Evolutionary conservation across 2,888 invertebrate species (phyloP).

Genomic region (Augochlorella aurata): DNA sequence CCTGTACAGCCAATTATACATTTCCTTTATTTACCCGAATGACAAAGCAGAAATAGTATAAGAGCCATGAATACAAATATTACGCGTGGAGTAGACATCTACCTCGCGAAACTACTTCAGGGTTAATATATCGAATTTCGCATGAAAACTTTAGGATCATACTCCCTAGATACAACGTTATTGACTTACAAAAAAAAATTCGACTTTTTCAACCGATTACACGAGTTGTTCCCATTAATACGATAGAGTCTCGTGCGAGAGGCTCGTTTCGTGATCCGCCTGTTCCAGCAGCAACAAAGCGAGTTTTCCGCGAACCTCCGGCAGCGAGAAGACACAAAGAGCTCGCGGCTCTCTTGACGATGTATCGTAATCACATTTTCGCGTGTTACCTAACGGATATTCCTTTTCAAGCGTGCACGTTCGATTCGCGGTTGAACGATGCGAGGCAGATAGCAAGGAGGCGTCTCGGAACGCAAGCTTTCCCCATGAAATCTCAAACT

Average conservation of each 20-base stretch:
- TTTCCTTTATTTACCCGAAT: too few relatives aligned
- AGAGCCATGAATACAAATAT: too few relatives aligned
- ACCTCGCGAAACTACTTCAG: too few relatives aligned
- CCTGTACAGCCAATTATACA: too few relatives aligned
- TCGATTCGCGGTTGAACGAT: conserved; percentile 38
- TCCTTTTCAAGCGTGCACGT: conserved; percentile 29
- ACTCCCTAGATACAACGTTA: not conserved
- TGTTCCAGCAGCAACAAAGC: conserved; percentile 25
- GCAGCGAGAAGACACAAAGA: conserved; percentile 12
- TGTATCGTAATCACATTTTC: conserved; percentile 46
- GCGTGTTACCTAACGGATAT: conserved; percentile 42
- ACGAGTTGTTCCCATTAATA: not conserved
- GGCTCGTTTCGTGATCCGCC: conserved; percentile 19
- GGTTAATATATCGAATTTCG: not conserved
- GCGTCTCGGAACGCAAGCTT: conserved; percentile 50
- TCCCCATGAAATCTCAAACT: conserved; percentile 56
- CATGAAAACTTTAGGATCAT: not conserved
- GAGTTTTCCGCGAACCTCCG: conserved; percentile 19
- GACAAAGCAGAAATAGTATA: too few relatives aligned
- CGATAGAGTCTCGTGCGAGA: conserved; percentile 29
- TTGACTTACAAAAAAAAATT: not conserved
- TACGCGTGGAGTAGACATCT: too few relatives aligned
- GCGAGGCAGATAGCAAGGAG: conserved; percentile 25
- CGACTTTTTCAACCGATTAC: not conserved
- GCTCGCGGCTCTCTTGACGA: not conserved